Evolutionary conservation across 1,140 invertebrate species (phyloP).

Genomic region (Pissodes strobi): DNA sequence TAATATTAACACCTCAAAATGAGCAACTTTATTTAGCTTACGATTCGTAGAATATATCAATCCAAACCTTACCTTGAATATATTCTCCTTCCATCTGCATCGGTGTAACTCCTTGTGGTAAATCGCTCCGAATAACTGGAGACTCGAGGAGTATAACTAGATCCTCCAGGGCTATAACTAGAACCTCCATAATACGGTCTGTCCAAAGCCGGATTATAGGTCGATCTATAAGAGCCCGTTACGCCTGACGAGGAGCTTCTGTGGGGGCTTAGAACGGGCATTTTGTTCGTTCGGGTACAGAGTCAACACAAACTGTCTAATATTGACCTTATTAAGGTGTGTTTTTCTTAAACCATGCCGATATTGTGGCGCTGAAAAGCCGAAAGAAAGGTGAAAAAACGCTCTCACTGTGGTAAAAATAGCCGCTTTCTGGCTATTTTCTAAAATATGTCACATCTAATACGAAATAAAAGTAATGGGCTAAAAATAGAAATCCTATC

Average conservation of each 20-base stretch:
- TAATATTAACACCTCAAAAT: too few relatives aligned
- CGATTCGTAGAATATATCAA: too few relatives aligned
- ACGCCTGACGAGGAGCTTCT: slow-evolving; percentile 52
- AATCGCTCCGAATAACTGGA: slow-evolving; percentile 58
- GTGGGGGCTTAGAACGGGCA: slow-evolving; percentile 64
- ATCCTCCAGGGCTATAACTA: slow-evolving; percentile 56
- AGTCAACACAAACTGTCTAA: background rate
- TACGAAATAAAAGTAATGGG: slow-evolving; percentile 37
- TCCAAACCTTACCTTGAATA: slow-evolving; percentile 51
- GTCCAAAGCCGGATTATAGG: slow-evolving; percentile 58
- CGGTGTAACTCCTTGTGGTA: slow-evolving; percentile 57
- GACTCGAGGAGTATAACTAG: slow-evolving; percentile 57
- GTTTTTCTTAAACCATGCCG: slow-evolving; percentile 32
- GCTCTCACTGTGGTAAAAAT: slow-evolving; percentile 37
- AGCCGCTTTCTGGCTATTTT: slow-evolving; percentile 35
- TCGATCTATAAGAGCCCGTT: slow-evolving; percentile 60
- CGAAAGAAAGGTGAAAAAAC: slow-evolving; percentile 31
- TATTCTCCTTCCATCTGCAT: slow-evolving; percentile 51
- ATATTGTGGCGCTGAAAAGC: slow-evolving; percentile 26
- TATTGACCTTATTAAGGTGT: slow-evolving; percentile 24
- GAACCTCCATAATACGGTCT: slow-evolving; percentile 59
- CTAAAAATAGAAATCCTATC: slow-evolving; percentile 27
- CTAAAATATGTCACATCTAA: slow-evolving; percentile 38
- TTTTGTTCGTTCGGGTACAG: slow-evolving; percentile 39
- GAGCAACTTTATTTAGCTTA: too few relatives aligned